These are phyloP conservation scores for Coregonus ussuriensis DNA, from an alignment of 2,797 vertebrate species.

Conservation along the genomic window DNA sequence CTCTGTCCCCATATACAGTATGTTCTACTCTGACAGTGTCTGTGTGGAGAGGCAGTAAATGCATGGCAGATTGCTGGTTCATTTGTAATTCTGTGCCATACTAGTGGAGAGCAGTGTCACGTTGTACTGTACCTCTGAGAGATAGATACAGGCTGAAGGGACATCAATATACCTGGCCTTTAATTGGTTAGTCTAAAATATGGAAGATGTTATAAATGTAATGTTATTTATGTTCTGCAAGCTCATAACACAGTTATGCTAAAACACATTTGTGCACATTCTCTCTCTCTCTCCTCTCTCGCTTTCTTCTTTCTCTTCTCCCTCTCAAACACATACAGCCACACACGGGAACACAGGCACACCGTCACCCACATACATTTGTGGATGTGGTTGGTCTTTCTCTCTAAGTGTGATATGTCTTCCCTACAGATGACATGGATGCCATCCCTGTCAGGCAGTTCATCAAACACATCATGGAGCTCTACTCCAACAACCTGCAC, in stretches of 20 bases:
- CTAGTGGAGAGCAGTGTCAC: background rate
- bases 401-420: constrained; percentile 28
- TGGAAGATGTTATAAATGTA: background rate
- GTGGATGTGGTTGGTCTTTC: background rate
- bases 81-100: background rate
- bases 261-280: background rate
- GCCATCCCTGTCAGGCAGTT: constrained; percentile 95
- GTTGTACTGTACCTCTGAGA: too few species aligned
- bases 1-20: background rate
- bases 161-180: constrained; percentile 22
- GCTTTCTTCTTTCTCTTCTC: background rate
- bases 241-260: too few species aligned
- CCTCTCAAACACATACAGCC: background rate
- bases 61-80: background rate
- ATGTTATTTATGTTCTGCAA: too few species aligned
- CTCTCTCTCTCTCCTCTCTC: background rate
- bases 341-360: constrained; percentile 8
- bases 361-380: too few species aligned
- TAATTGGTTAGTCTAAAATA: constrained; percentile 29
- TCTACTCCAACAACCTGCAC: constrained; percentile 95
- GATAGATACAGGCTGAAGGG: background rate
- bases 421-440: constrained; percentile 92
- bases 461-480: constrained; percentile 93
- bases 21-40: background rate
- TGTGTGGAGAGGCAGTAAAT: background rate